Conservation (phyloP, 2,113 vertebrate species). For the Lagopus muta region DNA sequence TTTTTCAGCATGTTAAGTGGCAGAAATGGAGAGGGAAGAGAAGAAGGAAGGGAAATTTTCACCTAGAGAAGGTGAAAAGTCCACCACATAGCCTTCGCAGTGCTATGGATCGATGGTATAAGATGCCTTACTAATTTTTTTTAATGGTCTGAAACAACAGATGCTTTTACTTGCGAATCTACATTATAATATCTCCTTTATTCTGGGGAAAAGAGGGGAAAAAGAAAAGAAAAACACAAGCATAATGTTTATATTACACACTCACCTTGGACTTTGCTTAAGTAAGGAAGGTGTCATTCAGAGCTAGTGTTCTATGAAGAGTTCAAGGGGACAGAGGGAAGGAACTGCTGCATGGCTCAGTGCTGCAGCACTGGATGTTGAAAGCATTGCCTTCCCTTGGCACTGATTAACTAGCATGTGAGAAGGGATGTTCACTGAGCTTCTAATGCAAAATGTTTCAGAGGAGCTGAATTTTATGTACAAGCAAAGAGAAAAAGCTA, state of each 20-base stretch:
- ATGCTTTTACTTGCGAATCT: not conserved
- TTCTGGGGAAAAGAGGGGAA: too few relatives aligned
- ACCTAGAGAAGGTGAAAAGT: not conserved
- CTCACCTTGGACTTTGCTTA: not conserved
- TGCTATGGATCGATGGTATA: not conserved
- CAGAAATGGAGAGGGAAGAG: not conserved
- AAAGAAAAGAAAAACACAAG: too few relatives aligned
- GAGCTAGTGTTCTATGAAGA: not conserved
- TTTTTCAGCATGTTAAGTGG: not conserved
- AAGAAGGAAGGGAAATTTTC: not conserved
- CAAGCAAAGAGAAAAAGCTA: not conserved
- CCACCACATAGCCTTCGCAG: not conserved
- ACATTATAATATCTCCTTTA: not conserved
- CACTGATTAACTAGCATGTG: not conserved
- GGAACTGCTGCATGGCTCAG: not conserved
- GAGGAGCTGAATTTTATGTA: not conserved
- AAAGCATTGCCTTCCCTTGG: not conserved
- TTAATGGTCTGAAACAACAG: not conserved
- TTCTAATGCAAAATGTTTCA: not conserved
- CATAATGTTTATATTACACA: not conserved
- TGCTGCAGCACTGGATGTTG: not conserved
- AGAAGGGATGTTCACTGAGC: not conserved
- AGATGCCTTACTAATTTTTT: not conserved
- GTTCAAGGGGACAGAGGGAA: not conserved
- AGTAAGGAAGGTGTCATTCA: not conserved